phyloP scores from a whole-genome alignment of 2,113 vertebrate species.

The Scytalopus superciliaris region DNA sequence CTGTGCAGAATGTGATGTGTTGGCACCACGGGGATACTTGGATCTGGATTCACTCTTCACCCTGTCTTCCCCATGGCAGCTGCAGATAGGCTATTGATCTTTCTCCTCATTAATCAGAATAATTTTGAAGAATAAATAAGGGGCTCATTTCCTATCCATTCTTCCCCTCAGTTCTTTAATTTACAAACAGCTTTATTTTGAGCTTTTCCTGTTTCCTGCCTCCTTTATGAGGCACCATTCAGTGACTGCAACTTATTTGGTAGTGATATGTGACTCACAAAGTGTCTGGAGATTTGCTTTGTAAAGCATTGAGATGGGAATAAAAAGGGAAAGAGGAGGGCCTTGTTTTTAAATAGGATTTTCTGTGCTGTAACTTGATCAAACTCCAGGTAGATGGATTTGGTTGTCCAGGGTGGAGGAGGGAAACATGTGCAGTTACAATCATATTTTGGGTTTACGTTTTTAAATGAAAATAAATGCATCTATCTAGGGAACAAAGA shows the following conservation, averaged over 20 bases:
- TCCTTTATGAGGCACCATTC: constrained; percentile 53
- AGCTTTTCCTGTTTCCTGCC: constrained; percentile 66
- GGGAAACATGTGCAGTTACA: not conserved
- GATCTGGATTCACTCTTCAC: constrained; percentile 47
- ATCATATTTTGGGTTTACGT: not conserved
- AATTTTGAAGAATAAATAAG: constrained; percentile 52
- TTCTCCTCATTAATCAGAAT: constrained; percentile 53
- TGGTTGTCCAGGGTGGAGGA: not conserved
- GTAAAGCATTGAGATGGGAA: not conserved
- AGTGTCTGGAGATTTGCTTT: constrained; percentile 27
- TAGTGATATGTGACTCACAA: constrained; percentile 52
- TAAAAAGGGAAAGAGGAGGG: not conserved
- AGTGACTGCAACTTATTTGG: constrained; percentile 49
- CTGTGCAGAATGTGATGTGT: not conserved
- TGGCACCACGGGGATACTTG: not conserved
- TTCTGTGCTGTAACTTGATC: not conserved
- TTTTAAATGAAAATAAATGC: not conserved
- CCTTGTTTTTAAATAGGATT: not conserved
- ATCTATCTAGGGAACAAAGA: not conserved
- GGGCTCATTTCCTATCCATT: constrained; percentile 55
- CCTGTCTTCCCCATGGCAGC: constrained; percentile 12
- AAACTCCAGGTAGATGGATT: not conserved
- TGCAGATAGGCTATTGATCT: constrained; percentile 15
- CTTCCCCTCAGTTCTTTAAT: constrained; percentile 52
- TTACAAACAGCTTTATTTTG: constrained; percentile 52